Base-by-base conservation (phyloP, 1,140 invertebrate species). In the Nasonia giraulti region DNA sequence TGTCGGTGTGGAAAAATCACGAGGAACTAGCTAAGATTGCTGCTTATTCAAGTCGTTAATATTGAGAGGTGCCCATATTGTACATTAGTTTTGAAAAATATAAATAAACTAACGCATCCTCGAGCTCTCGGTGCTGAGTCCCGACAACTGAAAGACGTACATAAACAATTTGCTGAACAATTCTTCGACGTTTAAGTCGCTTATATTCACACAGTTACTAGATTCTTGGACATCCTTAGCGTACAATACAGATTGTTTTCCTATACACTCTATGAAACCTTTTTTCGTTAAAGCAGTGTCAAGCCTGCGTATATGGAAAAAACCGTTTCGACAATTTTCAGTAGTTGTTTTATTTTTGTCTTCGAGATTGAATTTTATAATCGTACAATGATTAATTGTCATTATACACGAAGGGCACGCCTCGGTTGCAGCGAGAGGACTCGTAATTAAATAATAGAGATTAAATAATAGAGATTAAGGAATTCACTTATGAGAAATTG, bases 191-290 rank as follows among this genome's bases (percentile, higher is more conserved):
- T 20, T 79, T 62, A 55, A 37, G 62, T 79, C 40, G 44, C 37
- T 44, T 82, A 75, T 66, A 50, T 78, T 83, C 83, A 62, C 68
- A 79, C 47, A 76, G 8, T 85, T 85, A 85, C 55, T 81, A 80
- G 12, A 55, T 76, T 76, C 76, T 33, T 75, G 50, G 78, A 68
- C 83, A 80, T 47, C 40, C 69, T 84, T 84, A 84, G 78, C 83
- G 47, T 37, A 85, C 83, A 81, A 81, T 85, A 76, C 69, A 84
- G 83, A 80, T n/a, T 62, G 23, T 84, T 83, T 66, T 50, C 55
- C 73, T 85, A 81, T 81, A 80, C 78, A 85, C 11, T 69, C 7
- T 80, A 76, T 33, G 50, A 85, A 81, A 80, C 20, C 12, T 74
- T n/a, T 83, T 62, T 31, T 27, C 31, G 47, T 4, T 33, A 73